Evolutionary conservation across 2,888 invertebrate species (phyloP).

Genomic region (Arge pagana): DNA sequence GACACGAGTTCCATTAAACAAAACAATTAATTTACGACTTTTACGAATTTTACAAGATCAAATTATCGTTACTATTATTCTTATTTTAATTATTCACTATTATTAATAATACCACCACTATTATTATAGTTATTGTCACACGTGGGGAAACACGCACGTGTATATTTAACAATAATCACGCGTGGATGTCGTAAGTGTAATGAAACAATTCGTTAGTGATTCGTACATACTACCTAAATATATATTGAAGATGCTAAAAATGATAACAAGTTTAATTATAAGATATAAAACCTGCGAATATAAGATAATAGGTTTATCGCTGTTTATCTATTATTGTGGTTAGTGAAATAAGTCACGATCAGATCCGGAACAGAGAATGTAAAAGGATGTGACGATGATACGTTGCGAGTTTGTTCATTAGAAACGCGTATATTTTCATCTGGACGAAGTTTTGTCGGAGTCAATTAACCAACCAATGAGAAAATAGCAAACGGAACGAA

Average conservation of each 20-base stretch:
- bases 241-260: too few relatives aligned
- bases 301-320: too few relatives aligned
- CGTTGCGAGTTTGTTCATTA: constrained; percentile 8
- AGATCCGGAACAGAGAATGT: too few relatives aligned
- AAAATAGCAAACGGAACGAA: constrained; percentile 38
- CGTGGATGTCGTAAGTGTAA: not conserved
- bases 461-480: constrained; percentile 57
- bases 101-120: not conserved
- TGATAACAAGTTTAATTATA: too few relatives aligned
- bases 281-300: too few relatives aligned
- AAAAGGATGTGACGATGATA: constrained; percentile 18
- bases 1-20: too few relatives aligned
- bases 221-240: not conserved
- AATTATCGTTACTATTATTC: constrained; percentile 11
- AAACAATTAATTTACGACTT: not conserved
- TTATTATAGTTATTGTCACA: too few relatives aligned
- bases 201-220: too few relatives aligned
- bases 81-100: not conserved
- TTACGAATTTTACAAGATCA: constrained; percentile 20
- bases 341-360: too few relatives aligned
- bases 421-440: constrained; percentile 35
- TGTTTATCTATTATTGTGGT: too few relatives aligned
- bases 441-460: constrained; percentile 52
- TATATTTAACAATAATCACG: not conserved
- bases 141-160: not conserved